Conservation (phyloP, 2,888 invertebrate genomes). For the Anthrax anthrax region DNA sequence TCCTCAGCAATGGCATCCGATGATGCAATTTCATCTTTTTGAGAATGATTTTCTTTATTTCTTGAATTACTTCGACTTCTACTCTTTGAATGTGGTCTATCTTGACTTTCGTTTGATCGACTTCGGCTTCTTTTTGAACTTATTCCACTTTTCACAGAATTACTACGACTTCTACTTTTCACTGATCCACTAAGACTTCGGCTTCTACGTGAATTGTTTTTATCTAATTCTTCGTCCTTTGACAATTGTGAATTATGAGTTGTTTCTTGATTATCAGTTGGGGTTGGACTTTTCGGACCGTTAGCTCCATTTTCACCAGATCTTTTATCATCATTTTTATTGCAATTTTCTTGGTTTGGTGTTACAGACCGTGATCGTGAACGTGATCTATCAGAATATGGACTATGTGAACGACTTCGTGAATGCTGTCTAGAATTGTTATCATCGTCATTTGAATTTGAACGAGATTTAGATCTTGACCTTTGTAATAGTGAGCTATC, state of each 20-base stretch:
- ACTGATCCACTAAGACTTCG: conserved; percentile 13
- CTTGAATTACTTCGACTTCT: conserved; percentile 15
- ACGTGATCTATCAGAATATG: no score
- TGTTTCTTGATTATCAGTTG: not conserved
- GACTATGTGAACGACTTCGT: conserved; percentile 20
- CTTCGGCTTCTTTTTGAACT: conserved; percentile 1
- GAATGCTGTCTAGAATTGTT: not conserved
- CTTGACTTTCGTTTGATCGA: conserved; percentile 15
- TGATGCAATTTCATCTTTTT: conserved; percentile 18
- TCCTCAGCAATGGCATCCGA: conserved; percentile 22
- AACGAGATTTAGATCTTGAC: conserved; percentile 1
- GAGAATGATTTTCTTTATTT: conserved; percentile 21
- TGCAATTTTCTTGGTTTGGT: not conserved
- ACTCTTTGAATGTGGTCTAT: conserved; percentile 17
- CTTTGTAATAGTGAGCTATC: conserved; percentile 2
- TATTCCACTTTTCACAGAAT: conserved; percentile 17
- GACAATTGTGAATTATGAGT: no score
- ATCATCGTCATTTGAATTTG: not conserved
- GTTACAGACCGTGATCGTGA: not conserved
- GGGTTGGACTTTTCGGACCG: conserved; percentile 11
- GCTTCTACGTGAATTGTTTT: conserved; percentile 12
- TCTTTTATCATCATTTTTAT: conserved; percentile 16
- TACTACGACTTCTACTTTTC: conserved; percentile 19
- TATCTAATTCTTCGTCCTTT: conserved; percentile 18
- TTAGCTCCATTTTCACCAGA: conserved; percentile 16